Conservation (phyloP, 2,888 invertebrate genomes). For the Pollenia angustigena region DNA sequence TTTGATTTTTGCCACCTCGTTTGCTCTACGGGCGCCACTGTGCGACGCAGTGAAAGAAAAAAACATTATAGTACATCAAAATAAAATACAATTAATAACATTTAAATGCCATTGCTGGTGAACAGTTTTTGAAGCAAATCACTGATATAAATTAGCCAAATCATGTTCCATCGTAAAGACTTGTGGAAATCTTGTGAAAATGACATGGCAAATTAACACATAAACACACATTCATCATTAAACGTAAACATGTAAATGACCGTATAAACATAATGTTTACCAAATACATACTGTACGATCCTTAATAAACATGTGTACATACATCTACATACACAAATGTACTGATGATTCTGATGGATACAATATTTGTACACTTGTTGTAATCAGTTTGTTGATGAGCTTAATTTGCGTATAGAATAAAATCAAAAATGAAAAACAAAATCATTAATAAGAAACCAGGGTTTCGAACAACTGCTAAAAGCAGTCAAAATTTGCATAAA, state of each 20-base stretch:
- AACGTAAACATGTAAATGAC: neutral
- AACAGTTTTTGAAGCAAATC: constrained; percentile 42
- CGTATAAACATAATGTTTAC: neutral
- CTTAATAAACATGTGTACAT: no score
- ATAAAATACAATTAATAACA: no score
- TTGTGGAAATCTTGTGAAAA: constrained; percentile 39
- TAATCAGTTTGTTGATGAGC: constrained; percentile 50
- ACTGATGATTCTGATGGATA: constrained; percentile 1
- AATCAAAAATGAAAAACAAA: constrained; percentile 43
- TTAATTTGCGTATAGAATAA: constrained; percentile 58
- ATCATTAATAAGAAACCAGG: no score
- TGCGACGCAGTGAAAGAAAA: no score
- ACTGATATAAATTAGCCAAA: constrained; percentile 42
- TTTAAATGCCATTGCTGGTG: constrained; percentile 28
- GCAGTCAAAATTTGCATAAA: no score
- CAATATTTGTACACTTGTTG: constrained; percentile 18
- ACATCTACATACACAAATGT: no score
- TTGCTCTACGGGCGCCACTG: no score
- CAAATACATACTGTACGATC: no score
- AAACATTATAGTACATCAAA: no score
- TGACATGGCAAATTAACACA: constrained; percentile 35
- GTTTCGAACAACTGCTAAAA: no score
- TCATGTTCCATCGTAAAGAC: constrained; percentile 50
- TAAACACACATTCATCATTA: neutral
- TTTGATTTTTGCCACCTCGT: no score